Percentiles rank a stretch among this genome's conserved stretches.
phyloP scores from a whole-genome alignment of 2,113 vertebrate genomes.

The Eidolon helvum region DNA sequence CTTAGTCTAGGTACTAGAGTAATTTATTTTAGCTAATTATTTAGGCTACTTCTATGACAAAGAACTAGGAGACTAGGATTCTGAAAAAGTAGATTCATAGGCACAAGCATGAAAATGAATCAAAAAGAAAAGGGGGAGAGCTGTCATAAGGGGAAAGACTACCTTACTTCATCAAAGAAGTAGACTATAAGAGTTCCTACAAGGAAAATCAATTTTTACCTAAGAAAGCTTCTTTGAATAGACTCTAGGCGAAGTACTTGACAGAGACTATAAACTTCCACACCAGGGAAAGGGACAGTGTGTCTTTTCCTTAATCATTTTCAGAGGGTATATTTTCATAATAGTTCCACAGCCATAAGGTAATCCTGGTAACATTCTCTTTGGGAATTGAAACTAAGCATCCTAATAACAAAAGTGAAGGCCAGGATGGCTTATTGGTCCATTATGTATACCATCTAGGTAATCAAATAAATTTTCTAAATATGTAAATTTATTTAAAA shows the following conservation, averaged over 20 bases:
- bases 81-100: background rate
- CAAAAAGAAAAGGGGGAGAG: background rate
- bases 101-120: background rate
- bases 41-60: background rate
- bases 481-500: background rate
- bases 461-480: conserved; percentile 6
- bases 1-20: background rate
- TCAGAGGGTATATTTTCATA: background rate
- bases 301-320: background rate
- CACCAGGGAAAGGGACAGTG: background rate
- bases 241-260: background rate
- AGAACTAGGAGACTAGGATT: background rate
- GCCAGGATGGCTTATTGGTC: background rate
- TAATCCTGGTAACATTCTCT: background rate
- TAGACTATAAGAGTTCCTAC: background rate
- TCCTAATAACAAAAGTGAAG: background rate
- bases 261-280: background rate
- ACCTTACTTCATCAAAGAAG: background rate
- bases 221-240: background rate
- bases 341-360: background rate
- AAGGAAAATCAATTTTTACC: background rate
- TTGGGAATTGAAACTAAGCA: background rate
- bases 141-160: background rate
- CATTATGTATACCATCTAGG: background rate
- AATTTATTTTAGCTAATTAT: background rate